Percentiles rank a stretch among this genome's conserved stretches.
These are phyloP conservation scores for Eupithecia dodoneata DNA, from an alignment of 2,888 invertebrate species.

Conservation along the genomic window DNA sequence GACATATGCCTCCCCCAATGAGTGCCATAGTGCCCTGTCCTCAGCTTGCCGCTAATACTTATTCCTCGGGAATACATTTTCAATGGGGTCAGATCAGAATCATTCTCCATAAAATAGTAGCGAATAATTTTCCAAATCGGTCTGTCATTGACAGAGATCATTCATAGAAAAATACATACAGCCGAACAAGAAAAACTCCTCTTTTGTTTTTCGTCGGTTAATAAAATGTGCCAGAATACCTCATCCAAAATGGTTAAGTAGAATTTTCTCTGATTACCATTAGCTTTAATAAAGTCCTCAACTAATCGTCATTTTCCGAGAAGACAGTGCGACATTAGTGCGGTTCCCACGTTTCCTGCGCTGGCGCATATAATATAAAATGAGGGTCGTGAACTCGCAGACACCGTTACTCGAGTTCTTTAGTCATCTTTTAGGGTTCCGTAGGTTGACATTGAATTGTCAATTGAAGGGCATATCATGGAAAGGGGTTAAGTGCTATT, in stretches of 20 bases:
- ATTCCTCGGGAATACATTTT: too few species aligned
- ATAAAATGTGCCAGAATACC: not conserved
- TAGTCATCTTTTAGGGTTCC: not conserved
- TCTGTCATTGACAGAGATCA: too few species aligned
- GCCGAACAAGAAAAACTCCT: too few species aligned
- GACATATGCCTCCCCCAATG: too few species aligned
- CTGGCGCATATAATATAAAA: constrained; percentile 42
- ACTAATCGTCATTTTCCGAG: constrained; percentile 31
- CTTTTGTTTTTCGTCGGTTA: too few species aligned
- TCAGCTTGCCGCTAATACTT: too few species aligned
- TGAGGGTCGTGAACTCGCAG: constrained; percentile 42
- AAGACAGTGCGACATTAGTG: constrained; percentile 38
- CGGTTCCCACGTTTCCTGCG: constrained; percentile 39
- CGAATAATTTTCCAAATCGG: too few species aligned
- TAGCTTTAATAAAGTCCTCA: constrained; percentile 5
- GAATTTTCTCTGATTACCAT: constrained; percentile 24
- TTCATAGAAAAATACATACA: too few species aligned
- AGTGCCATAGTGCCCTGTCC: too few species aligned
- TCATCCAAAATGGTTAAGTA: not conserved
- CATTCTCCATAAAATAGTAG: too few species aligned
- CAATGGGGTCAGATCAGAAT: too few species aligned
- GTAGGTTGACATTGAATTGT: not conserved
- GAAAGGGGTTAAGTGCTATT: not conserved
- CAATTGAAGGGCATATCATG: not conserved
- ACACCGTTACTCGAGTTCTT: constrained; percentile 22